Base-by-base conservation (phyloP, 2,113 vertebrate species). In the Raja brachyura region DNA sequence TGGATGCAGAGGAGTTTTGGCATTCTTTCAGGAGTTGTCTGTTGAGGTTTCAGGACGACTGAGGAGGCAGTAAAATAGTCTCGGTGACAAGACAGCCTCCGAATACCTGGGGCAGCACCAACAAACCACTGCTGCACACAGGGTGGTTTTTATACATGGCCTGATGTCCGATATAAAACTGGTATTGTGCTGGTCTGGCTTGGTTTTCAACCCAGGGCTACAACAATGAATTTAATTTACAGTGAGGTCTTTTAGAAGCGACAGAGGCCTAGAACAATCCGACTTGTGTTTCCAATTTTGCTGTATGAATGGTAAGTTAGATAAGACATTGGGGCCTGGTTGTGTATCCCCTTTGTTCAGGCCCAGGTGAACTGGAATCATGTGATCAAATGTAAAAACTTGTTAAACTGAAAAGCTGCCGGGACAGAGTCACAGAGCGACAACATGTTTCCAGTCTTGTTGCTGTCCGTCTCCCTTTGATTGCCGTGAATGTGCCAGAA, bases 211-310 rank as follows among this genome's bases (percentile, higher is more conserved):
- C 59, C n/a, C 16, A 63, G 28, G 14, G 28, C 61, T n/a, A 59
- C 83, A 88, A 88, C 83, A 88, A 88, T 88, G 83, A 86, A 88
- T 88, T 88, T 88, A 88, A 88, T 88, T n/a, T 88, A 88, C 83
- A 88, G 83, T 88, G 83, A 88, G 59, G 83, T 61, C 83, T 88
- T 88, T 88, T 88, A 88, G 83, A 88, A 88, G 83, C 59, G 61
- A 63, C 59, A 66, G 59, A 31, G 83, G 83, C 59, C 83, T 61
- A 33, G 83, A 88, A 88, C 83, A 88, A 88, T 88, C n/a, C 59
- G 13, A 7, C 83, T 88, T 88, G 83, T 88, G 83, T 88, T 88
- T 88, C 59, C 83, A 31, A 88, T 88, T 66, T 66, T 88, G 83
- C 83, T 63, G 83, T 88, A 88, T 88, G 83, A 88, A 88, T 88